Base-by-base conservation (phyloP, 2,113 vertebrate species). In the Cyprichromis sp. region DNA sequence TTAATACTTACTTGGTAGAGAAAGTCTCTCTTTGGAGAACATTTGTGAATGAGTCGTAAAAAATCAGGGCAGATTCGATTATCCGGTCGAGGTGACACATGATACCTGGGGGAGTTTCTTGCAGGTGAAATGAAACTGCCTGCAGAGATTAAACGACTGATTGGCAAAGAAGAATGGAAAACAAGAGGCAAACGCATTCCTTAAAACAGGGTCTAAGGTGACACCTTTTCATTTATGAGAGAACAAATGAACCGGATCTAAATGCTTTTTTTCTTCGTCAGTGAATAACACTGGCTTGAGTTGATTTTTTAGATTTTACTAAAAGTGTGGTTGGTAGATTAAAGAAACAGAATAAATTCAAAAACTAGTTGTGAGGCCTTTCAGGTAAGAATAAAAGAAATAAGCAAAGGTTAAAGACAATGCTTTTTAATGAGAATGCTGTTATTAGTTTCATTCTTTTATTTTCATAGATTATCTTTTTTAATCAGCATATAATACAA, bases 241-340 rank as follows among this genome's bases (percentile, higher is more conserved):
- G 40, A 45, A 76, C 24, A 47, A 47, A 29, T 12, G 9, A 29
- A 29, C 14, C 1, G 1, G 13, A 29, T 47, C 3, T 5, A 12
- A 29, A 12, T 47, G 24, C 14, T 26, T 7, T 47, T 17, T 17
- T 24, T 42, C 36, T 42, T 45, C 4, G 6, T 6, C 2, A 0
- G 40, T 76, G 40, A 17, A 17, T 26, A 73, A 24, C 36, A 73
- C 21, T 45, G 2, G 29, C 40, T 45, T 17, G 17, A 76, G 17
- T 11, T 11, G 2, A 47, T 29, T 3, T 45, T 45, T 16, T 26
- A 26, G n/a, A 45, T 45, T 24, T 73, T 45, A 16, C 21, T 45
- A 0, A 26, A 68, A 9, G 38, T 45, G 0, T 4, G 38, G 21
- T 47, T 76, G 14, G 42, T 29, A 17, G 1, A 1, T 17, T 24